Evolutionary conservation across 2,888 invertebrate genomes (phyloP).

Genomic region (Anthoptus insignis): DNA sequence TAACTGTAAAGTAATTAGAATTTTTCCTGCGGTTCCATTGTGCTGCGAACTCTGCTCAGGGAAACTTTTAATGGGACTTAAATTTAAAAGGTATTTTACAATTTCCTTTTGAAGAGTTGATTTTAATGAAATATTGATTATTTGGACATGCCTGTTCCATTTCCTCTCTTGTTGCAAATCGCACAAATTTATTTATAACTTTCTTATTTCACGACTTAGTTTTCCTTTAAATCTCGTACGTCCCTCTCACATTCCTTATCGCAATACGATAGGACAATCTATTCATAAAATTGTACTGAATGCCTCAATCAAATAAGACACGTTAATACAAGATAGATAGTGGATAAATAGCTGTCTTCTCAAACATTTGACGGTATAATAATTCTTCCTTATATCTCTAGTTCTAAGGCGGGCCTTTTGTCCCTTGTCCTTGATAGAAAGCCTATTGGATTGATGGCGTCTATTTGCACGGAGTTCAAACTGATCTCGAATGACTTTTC

Average conservation of each 20-base stretch:
- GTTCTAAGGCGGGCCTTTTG: slow-evolving; percentile 68
- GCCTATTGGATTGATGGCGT: slow-evolving; percentile 79
- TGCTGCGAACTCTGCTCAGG: slow-evolving; percentile 78
- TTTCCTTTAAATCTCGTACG: too few species aligned
- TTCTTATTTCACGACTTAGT: too few species aligned
- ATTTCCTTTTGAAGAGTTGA: slow-evolving; percentile 73
- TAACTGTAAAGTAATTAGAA: slow-evolving; percentile 83
- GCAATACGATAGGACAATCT: too few species aligned
- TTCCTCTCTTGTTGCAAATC: slow-evolving; percentile 33
- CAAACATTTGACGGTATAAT: slow-evolving; percentile 66
- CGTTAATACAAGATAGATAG: slow-evolving; percentile 35
- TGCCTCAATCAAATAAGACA: slow-evolving; percentile 5
- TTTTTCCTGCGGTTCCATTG: slow-evolving; percentile 83
- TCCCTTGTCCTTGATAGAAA: slow-evolving; percentile 81
- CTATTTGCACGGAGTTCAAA: slow-evolving; percentile 71
- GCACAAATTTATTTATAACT: too few species aligned
- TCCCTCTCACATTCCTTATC: too few species aligned
- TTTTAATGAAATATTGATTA: slow-evolving; percentile 70
- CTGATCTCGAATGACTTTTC: slow-evolving; percentile 69
- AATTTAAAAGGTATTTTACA: slow-evolving; percentile 82
- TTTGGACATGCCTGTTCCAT: slow-evolving; percentile 28
- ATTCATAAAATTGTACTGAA: too few species aligned
- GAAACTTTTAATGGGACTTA: slow-evolving; percentile 84
- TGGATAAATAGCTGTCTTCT: slow-evolving; percentile 51
- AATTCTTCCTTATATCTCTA: slow-evolving; percentile 75